Base-by-base conservation (phyloP, 64 coral and sea anemone species). In the Acropora yongei region DNA sequence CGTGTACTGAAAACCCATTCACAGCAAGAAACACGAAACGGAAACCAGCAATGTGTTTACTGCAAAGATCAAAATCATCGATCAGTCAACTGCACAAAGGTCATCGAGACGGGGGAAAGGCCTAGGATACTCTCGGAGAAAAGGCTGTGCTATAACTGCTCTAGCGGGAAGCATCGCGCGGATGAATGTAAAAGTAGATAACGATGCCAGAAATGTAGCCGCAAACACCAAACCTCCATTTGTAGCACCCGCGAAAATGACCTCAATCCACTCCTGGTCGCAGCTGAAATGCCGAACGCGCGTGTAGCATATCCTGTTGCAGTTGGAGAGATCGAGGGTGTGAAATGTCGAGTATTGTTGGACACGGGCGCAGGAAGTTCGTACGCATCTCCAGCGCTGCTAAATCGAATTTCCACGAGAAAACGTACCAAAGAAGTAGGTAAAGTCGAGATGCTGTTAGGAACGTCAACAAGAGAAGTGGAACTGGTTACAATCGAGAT, bases 131-230 rank as follows among this genome's bases (percentile, higher is more conserved):
- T 83, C 6, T 39, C 71, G 10, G 46, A 77, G 72, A 79, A 71
- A 74, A 76, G 80, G 14, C 72, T 79, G 30, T 86, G 83, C 60
- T 92, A 85, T 65, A 92, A 92, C n/a, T 92, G 90, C 58, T 86
- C 81, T 1, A 76, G 83, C 3, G 16, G 7, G n/a, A 79, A 44
- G 40, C 91, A 93, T 74, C 8, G 63, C 7, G 86, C 85, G 17
- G 68, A 65, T 41, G 72, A 93, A 17, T 88, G 92, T 40, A 88
- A 49, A 6, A 88, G 92, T 20, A 69, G 78, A 68, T 65, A 72
- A 18, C 75, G 47, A 57, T 94, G 86, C 44, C 18, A 50, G 47
- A 75, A 42, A 40, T 94, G 86, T 20, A 68, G 76, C 8, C 40
- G 50, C 66, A 65, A 60, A 3, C 94, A 96, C 68, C 90, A 89